Evolutionary conservation across 2,797 vertebrate species (phyloP).

Genomic region (Numenius phaeopus): DNA sequence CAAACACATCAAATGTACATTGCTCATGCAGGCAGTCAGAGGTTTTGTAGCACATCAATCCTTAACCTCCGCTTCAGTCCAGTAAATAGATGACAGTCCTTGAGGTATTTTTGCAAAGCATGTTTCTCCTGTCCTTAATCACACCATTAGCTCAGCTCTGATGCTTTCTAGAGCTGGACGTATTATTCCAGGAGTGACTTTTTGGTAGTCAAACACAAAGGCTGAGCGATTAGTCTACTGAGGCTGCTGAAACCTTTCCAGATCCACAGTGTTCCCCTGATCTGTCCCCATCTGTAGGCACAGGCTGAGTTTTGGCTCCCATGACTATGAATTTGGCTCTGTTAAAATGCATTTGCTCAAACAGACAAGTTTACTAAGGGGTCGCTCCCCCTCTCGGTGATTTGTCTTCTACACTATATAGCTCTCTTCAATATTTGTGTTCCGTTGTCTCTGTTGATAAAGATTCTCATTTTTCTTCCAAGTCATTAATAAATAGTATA

Average conservation of each 20-base stretch:
- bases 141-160: not conserved
- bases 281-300: not conserved
- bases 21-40: not conserved
- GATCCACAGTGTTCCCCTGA: not conserved
- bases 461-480: not conserved
- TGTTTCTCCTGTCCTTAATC: not conserved
- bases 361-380: not conserved
- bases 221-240: not conserved
- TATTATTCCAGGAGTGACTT: not conserved
- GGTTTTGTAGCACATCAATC: not conserved
- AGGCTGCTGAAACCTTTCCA: not conserved
- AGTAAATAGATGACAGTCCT: not conserved
- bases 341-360: not conserved
- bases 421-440: not conserved
- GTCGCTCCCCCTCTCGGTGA: not conserved
- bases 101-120: not conserved
- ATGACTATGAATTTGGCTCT: not conserved
- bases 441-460: not conserved
- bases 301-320: not conserved
- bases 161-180: not conserved
- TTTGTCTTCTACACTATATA: not conserved
- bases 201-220: not conserved
- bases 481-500: not conserved
- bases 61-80: not conserved
- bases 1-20: not conserved